phyloP scores from a whole-genome alignment of 1,140 invertebrate genomes.

The Tetramorium alpestre region DNA sequence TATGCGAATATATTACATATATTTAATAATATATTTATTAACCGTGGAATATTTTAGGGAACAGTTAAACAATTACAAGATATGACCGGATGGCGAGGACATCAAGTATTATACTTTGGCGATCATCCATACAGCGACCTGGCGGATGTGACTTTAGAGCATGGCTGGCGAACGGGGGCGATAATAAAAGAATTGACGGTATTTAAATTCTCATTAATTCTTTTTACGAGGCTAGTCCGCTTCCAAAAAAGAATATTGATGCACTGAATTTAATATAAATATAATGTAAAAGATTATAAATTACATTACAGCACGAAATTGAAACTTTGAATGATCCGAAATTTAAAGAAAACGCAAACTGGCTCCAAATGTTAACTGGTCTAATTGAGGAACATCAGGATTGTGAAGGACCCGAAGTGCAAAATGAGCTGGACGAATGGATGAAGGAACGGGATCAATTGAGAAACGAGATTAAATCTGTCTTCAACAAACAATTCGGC shows the following conservation, averaged over 20 bases:
- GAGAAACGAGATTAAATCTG: constrained; percentile 93
- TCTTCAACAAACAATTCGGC: constrained; percentile 98
- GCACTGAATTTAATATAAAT: neutral
- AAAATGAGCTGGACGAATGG: constrained; percentile 91
- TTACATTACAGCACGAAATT: constrained; percentile 93
- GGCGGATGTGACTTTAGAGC: constrained; percentile 97
- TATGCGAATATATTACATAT: neutral
- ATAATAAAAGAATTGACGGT: constrained; percentile 97
- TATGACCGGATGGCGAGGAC: constrained; percentile 96
- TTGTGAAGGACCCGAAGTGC: constrained; percentile 90
- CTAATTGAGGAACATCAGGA: constrained; percentile 96
- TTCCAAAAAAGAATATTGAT: neutral
- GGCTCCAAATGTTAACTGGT: constrained; percentile 96
- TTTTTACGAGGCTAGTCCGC: neutral
- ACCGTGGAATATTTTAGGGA: constrained; percentile 87
- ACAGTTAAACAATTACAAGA: constrained; percentile 96
- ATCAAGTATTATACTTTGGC: constrained; percentile 98
- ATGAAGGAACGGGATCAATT: constrained; percentile 93
- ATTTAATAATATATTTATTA: neutral
- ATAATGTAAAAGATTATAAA: neutral
- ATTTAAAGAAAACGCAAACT: constrained; percentile 96
- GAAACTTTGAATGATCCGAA: constrained; percentile 93
- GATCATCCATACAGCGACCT: constrained; percentile 99
- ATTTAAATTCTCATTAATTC: constrained; percentile 36
- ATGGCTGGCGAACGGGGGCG: constrained; percentile 99